phyloP scores from a whole-genome alignment of 2,797 vertebrate species.

The Notolabrus celidotus region DNA sequence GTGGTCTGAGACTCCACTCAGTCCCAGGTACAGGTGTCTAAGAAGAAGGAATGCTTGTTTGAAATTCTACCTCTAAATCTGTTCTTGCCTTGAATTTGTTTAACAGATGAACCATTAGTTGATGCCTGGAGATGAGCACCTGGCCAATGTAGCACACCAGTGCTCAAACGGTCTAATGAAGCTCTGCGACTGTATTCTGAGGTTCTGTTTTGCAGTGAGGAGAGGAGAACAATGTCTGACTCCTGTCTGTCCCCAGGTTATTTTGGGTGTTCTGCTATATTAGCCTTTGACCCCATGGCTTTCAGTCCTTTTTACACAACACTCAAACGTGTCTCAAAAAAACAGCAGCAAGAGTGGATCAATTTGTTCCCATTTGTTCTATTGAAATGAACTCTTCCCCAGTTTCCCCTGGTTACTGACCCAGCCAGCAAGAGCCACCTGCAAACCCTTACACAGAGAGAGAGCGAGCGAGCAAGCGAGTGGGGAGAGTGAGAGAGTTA shows the following conservation, averaged over 20 bases:
- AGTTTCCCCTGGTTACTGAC: conserved; percentile 82
- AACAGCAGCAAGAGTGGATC: conserved; percentile 75
- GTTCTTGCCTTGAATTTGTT: conserved; percentile 41
- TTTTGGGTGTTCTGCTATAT: conserved; percentile 37
- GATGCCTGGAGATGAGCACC: conserved; percentile 33
- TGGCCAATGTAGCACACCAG: conserved; percentile 18
- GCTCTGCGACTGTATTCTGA: conserved; percentile 25
- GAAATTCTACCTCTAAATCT: neutral
- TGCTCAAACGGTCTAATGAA: conserved; percentile 20
- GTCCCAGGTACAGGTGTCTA: conserved; percentile 26
- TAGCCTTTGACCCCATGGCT: conserved; percentile 50
- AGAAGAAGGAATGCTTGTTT: conserved; percentile 6
- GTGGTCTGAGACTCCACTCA: conserved; percentile 5
- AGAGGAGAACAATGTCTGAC: conserved; percentile 31
- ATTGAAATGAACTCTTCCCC: conserved; percentile 83
- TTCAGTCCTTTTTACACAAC: conserved; percentile 38
- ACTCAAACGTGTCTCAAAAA: conserved; percentile 58
- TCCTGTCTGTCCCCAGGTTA: conserved; percentile 39
- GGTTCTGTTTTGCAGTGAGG: conserved; percentile 30
- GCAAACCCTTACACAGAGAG: conserved; percentile 75
- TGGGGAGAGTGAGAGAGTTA: conserved; percentile 27
- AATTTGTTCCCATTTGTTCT: conserved; percentile 81
- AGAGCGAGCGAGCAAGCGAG: conserved; percentile 42
- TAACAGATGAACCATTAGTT: conserved; percentile 45
- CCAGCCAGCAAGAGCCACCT: conserved; percentile 80